Percentiles rank a stretch among this genome's conserved stretches.
These are phyloP conservation scores for Fundulus diaphanus DNA, from an alignment of 2,797 vertebrate genomes.

Conservation along the genomic window DNA sequence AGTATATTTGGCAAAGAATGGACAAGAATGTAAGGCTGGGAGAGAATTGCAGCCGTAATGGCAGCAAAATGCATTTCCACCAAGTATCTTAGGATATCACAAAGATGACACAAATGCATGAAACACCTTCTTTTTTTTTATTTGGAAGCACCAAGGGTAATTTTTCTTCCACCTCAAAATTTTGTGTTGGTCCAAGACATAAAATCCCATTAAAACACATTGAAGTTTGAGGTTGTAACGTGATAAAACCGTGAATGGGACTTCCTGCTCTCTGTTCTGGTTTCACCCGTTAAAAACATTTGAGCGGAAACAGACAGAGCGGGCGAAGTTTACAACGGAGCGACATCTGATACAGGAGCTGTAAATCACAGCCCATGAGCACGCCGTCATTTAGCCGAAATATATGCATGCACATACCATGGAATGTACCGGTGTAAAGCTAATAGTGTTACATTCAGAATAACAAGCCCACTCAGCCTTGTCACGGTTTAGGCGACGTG, in stretches of 20 bases:
- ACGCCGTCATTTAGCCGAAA: slow-evolving; percentile 34
- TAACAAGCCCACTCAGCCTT: slow-evolving; percentile 71
- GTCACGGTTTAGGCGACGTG: slow-evolving; percentile 52
- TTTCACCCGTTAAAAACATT: slow-evolving; percentile 52
- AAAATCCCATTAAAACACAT: too few species aligned
- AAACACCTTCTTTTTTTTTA: too few species aligned
- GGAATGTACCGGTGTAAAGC: slow-evolving; percentile 66
- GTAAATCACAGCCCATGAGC: slow-evolving; percentile 55
- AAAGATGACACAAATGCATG: not conserved
- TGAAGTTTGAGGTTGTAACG: too few species aligned
- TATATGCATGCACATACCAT: slow-evolving; percentile 59
- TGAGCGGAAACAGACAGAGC: slow-evolving; percentile 58
- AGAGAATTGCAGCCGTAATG: not conserved
- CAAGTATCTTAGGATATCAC: not conserved
- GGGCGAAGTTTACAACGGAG: slow-evolving; percentile 51
- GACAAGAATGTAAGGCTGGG: not conserved
- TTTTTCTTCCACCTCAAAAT: not conserved
- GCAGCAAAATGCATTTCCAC: not conserved
- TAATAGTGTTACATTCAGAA: slow-evolving; percentile 72
- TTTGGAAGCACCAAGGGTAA: too few species aligned
- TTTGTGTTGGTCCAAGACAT: too few species aligned
- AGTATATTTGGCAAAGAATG: not conserved
- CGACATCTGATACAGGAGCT: slow-evolving; percentile 39
- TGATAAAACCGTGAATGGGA: slow-evolving; percentile 12
- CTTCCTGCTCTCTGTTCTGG: slow-evolving; percentile 50